These are phyloP conservation scores for Cochlearius cochlearius DNA, from an alignment of 2,113 vertebrate species.

Conservation along the genomic window DNA sequence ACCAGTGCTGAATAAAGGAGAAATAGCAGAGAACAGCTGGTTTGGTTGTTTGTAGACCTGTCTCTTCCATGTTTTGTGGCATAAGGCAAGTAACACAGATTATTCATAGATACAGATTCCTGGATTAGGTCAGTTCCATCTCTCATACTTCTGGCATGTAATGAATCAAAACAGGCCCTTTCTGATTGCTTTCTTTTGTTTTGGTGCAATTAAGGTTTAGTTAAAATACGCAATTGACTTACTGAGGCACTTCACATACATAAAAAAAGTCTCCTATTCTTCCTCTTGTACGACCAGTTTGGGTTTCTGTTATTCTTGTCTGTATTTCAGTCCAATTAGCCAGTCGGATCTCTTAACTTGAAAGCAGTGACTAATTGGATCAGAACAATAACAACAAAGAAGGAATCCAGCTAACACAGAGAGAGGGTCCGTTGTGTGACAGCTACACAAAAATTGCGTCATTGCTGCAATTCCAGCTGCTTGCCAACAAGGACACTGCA, in stretches of 20 bases:
- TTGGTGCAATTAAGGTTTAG: not conserved
- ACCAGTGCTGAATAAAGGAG: not conserved
- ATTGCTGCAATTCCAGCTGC: slow-evolving; percentile 29
- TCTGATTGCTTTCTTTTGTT: not conserved
- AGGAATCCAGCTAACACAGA: not conserved
- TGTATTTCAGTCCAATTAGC: not conserved
- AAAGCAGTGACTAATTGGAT: slow-evolving; percentile 38
- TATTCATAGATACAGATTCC: not conserved
- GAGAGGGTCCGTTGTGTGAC: slow-evolving; percentile 55
- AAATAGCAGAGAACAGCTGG: not conserved
- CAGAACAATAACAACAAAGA: slow-evolving; percentile 46
- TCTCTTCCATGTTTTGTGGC: not conserved
- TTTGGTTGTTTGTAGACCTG: not conserved
- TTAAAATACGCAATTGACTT: not conserved
- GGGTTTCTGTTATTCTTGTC: not conserved
- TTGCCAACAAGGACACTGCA: not conserved
- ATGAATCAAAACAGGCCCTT: not conserved
- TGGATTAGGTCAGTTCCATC: not conserved
- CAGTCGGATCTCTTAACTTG: not conserved
- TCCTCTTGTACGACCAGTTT: not conserved
- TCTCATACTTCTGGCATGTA: not conserved
- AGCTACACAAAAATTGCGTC: slow-evolving; percentile 39
- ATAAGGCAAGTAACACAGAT: not conserved
- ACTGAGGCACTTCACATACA: not conserved
- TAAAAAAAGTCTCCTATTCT: not conserved